Percentiles rank a stretch among this genome's conserved stretches.
Evolutionary conservation across 2,113 vertebrate species (phyloP).

Genomic region (Canis aureus): DNA sequence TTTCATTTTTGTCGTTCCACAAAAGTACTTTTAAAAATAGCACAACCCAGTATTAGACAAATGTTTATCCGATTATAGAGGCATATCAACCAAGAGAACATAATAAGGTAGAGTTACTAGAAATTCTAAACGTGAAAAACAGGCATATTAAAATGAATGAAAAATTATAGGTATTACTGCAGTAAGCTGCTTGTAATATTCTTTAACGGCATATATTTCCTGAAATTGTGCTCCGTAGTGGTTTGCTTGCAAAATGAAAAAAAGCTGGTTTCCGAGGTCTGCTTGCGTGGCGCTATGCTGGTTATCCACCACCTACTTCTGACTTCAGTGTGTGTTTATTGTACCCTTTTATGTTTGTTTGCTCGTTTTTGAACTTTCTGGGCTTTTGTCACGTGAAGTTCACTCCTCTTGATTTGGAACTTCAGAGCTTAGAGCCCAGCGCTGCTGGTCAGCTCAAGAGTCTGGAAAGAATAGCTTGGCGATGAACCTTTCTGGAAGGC

Average conservation of each 20-base stretch:
- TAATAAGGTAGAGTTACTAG: constrained; percentile 75
- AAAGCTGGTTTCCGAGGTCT: constrained; percentile 72
- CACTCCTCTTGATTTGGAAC: constrained; percentile 56
- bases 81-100: constrained; percentile 62
- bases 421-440: constrained; percentile 14
- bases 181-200: constrained; percentile 86
- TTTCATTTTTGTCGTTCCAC: constrained; percentile 48
- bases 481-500: constrained; percentile 20
- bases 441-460: constrained; percentile 60
- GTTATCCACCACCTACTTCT: not conserved
- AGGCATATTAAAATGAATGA: constrained; percentile 84
- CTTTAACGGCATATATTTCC: constrained; percentile 81
- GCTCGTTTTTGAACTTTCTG: constrained; percentile 68
- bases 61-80: constrained; percentile 67
- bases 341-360: not conserved
- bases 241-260: constrained; percentile 79
- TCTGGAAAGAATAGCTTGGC: constrained; percentile 29
- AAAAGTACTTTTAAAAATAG: constrained; percentile 74
- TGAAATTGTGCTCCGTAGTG: constrained; percentile 56
- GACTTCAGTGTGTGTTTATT: not conserved
- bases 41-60: constrained; percentile 62
- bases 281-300: constrained; percentile 56
- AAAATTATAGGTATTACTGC: constrained; percentile 86
- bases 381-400: constrained; percentile 63
- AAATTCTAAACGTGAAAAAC: constrained; percentile 74